phyloP scores from a whole-genome alignment of 2,797 vertebrate genomes.

The Okamejei kenojei region DNA sequence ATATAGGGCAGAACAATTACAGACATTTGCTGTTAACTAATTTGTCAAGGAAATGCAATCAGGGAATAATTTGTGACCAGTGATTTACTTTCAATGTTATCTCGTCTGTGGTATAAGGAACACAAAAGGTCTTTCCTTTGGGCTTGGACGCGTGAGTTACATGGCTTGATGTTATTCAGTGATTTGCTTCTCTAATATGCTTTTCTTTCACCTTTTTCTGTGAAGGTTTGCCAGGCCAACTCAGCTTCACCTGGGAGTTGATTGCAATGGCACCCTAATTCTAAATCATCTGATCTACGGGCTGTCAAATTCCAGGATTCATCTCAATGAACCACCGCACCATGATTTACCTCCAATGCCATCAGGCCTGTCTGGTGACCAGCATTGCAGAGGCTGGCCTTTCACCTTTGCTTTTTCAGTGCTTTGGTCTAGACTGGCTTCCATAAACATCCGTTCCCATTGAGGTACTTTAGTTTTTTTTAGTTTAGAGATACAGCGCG shows the following conservation, averaged over 20 bases:
- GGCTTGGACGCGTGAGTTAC: background rate
- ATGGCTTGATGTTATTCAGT: background rate
- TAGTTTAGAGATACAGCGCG: no score
- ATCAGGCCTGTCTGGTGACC: background rate
- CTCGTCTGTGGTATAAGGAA: background rate
- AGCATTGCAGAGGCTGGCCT: background rate
- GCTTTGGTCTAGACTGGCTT: background rate
- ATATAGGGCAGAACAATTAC: background rate
- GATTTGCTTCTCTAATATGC: background rate
- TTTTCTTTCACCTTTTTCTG: background rate
- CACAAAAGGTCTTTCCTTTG: background rate
- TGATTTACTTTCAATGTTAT: background rate
- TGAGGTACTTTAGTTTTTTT: no score
- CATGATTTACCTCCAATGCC: background rate
- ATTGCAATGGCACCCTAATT: no score
- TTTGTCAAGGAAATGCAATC: background rate
- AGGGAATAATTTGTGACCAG: background rate
- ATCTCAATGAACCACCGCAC: background rate
- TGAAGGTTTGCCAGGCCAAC: background rate
- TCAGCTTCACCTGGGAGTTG: background rate
- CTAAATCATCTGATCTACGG: background rate
- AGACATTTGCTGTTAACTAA: slow-evolving; percentile 28
- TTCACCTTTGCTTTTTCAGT: background rate
- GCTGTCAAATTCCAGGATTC: background rate
- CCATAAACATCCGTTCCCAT: background rate